These are phyloP conservation scores for Pogonognathellus flavescens DNA, from an alignment of 1,140 invertebrate species.

Conservation along the genomic window DNA sequence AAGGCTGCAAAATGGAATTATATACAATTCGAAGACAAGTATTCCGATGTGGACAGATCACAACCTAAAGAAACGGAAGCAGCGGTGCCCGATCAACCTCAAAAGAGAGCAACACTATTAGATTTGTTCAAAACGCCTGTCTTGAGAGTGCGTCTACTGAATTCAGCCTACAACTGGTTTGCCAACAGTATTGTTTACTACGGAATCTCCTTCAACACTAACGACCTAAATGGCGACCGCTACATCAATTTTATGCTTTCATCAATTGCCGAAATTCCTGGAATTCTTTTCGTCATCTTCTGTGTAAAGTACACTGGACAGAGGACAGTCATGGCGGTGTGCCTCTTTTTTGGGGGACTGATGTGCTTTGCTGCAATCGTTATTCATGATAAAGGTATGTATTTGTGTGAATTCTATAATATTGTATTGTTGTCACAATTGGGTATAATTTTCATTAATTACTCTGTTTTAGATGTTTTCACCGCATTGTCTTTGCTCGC, in stretches of 20 bases:
- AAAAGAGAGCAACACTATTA: not conserved
- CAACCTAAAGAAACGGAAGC: not conserved
- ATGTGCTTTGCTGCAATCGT: not conserved
- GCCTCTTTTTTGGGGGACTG: not conserved
- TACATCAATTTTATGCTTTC: constrained; percentile 85
- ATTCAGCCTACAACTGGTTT: constrained; percentile 88
- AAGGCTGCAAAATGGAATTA: constrained; percentile 81
- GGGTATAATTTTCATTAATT: no score
- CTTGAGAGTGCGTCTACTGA: constrained; percentile 82
- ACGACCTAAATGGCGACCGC: constrained; percentile 81
- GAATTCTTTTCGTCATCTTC: constrained; percentile 76
- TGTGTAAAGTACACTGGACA: constrained; percentile 74
- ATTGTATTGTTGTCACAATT: no score
- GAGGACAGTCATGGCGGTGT: not conserved
- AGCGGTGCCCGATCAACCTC: not conserved
- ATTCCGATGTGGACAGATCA: not conserved
- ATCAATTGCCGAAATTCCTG: constrained; percentile 88
- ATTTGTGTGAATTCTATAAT: no score
- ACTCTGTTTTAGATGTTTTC: not conserved
- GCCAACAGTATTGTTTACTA: constrained; percentile 80
- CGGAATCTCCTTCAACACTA: constrained; percentile 84
- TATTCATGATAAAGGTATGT: no score
- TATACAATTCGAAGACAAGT: constrained; percentile 68
- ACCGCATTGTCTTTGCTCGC: not conserved
- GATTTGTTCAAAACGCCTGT: constrained; percentile 86